phyloP scores from a whole-genome alignment of 2,888 invertebrate genomes.

The Agrochola litura region DNA sequence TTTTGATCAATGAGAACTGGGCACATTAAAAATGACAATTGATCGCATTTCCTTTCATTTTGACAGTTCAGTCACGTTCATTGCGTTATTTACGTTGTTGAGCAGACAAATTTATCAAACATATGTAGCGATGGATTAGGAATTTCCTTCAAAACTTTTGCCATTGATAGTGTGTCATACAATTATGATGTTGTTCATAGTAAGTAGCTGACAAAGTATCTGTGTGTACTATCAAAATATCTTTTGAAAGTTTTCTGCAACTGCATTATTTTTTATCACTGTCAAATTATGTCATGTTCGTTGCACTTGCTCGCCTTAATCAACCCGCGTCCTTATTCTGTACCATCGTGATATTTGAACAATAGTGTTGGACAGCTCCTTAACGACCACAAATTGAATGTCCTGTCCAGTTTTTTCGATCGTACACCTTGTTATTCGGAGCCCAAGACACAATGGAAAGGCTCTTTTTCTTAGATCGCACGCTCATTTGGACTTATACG shows the following conservation, averaged over 20 bases:
- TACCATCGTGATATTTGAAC: conserved; percentile 75
- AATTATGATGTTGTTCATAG: too few relatives aligned
- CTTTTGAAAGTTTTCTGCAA: background rate
- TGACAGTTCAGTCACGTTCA: too few relatives aligned
- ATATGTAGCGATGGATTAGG: too few relatives aligned
- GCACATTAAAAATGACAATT: too few relatives aligned
- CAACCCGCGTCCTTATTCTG: conserved; percentile 18
- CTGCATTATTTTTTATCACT: background rate
- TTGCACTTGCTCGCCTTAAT: conserved; percentile 38
- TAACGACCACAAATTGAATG: conserved; percentile 84
- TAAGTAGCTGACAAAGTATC: too few relatives aligned
- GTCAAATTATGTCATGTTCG: conserved; percentile 17
- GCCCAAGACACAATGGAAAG: conserved; percentile 68
- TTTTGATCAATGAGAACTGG: background rate
- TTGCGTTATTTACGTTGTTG: too few relatives aligned
- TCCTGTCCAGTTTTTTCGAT: conserved; percentile 75
- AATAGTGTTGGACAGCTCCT: conserved; percentile 75
- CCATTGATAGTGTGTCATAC: too few relatives aligned
- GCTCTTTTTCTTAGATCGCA: conserved; percentile 68
- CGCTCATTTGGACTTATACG: conserved; percentile 68
- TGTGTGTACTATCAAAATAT: too few relatives aligned
- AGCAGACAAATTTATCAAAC: too few relatives aligned
- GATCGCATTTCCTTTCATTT: too few relatives aligned
- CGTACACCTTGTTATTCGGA: conserved; percentile 77
- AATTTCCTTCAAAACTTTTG: too few relatives aligned